Evolutionary conservation across 1,140 invertebrate species (phyloP).

Genomic region (Cydia amplana): DNA sequence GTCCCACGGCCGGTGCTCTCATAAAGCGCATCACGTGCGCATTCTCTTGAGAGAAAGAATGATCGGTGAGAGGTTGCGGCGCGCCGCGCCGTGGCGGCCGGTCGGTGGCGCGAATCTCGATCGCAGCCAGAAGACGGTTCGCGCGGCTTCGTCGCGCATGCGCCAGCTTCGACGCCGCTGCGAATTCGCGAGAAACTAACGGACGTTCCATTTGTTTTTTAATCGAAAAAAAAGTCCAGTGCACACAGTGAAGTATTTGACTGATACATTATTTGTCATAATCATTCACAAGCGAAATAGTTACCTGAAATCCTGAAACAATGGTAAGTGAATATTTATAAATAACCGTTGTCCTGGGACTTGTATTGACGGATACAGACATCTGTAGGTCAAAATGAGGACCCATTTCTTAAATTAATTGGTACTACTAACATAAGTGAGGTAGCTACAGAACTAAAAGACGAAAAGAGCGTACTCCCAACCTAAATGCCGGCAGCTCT

Average conservation of each 20-base stretch:
- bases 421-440: no score
- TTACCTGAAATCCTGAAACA: neutral
- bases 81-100: neutral
- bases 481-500: no score
- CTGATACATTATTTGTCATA: neutral
- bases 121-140: conserved; percentile 53
- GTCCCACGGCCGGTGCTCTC: conserved; percentile 66
- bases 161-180: conserved; percentile 37
- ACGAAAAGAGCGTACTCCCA: no score
- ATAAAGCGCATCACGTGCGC: conserved; percentile 67
- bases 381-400: no score
- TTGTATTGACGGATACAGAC: no score
- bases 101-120: conserved; percentile 37
- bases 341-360: no score
- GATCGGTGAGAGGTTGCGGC: conserved; percentile 51
- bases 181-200: conserved; percentile 52
- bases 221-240: conserved; percentile 7
- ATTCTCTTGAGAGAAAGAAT: conserved; percentile 62
- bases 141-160: conserved; percentile 59
- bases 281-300: neutral
- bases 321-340: neutral
- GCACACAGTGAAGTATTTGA: neutral
- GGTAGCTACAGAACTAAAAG: no score
- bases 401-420: no score
- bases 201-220: neutral